Evolutionary conservation across 1,140 invertebrate species (phyloP), one percentile per base, ranked within the genome.

Genomic region (Aphis gossypii): DNA sequence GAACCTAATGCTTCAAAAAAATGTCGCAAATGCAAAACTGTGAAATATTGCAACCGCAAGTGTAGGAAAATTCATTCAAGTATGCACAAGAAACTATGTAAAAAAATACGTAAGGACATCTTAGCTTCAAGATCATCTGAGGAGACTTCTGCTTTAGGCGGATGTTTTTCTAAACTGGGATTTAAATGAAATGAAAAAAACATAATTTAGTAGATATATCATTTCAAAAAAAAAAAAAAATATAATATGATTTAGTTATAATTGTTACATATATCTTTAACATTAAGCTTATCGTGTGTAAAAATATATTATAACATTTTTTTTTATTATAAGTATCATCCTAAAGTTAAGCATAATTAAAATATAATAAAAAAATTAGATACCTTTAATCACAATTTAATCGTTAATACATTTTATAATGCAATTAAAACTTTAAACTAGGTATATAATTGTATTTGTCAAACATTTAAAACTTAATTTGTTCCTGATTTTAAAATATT

Each of bases 51-150:
- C 95, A 97, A 99, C 95, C 96, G 97, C 94, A 97, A 97, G 94
- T 99, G 99, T 95, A 99, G 99, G 95, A 97, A 98, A 94, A 95
- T 99, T 20, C 99, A 99, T 95, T 99, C 99, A 99, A 97, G 97
- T 94, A 97, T 98, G 94, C 99, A 99, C 95, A 99, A 99, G 95
- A 99, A 98, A 95, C 96, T 96, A 54, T 98, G 97, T 94, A 94
- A 94, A 23, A 88, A 94, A 44, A 76, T 48, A 48, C 44, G 60
- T 3, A 4, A 76, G 30, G 82, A 68, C 0, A 84, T 25, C 8
- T 30, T 30, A 84, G 82, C 30, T 35, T 18, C 9, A 4, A 21
- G 48, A 87, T 11, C 86, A 44, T 44, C 44, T 41, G 2, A 46
- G 0, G 46, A 88, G 25, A 51, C 25, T 88, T 20, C 87, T 7